Base-by-base conservation (phyloP, 2,113 vertebrate species). In the Sisor rabdophorus region DNA sequence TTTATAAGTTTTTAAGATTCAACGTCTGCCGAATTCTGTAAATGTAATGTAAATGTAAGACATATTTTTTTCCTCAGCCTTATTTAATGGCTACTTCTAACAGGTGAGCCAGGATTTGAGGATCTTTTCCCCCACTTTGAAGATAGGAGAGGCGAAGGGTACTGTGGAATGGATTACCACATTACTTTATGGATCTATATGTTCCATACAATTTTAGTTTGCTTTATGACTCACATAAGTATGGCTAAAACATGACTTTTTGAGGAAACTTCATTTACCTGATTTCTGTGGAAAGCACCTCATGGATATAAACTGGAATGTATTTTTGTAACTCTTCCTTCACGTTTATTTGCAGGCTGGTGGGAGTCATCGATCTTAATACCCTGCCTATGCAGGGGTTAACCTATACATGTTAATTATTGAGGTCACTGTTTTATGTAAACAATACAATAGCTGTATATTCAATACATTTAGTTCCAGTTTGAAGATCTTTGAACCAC, bases 61-160 rank as follows among this genome's bases (percentile, higher is more conserved):
- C 32, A 36, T 36, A n/a, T n/a, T 72, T 67, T 78, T 72, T 67
- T 78, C 86, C 67, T 63, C 81, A 36, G 67, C 71, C 47, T 79
- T 74, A 52, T 52, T 80, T 73, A 22, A 86, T 61, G 28, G 87
- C 86, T 47, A 85, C 86, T 16, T 81, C 72, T 40, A 87, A 76
- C 58, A 88, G 61, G 40, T 86, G 82, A 6, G 82, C 73, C 54
- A 88, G 73, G 68, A 88, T 86, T 71, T 84, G 59, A 24, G 79
- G 86, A 76, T 86, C 84, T 11, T 69, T 82, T 26, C 87, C 86
- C 0, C 87, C 87, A 64, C 79, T 84, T 58, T 86, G 85, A 47
- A 88, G 81, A 63, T 87, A 88, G 44, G 85, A 83, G 47, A 87
- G 58, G 20, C 64, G 84, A 40, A 87, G 70, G 11, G 83, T 79